Conservation (phyloP, 2,888 invertebrate genomes). For the Uropetala carovei region DNA sequence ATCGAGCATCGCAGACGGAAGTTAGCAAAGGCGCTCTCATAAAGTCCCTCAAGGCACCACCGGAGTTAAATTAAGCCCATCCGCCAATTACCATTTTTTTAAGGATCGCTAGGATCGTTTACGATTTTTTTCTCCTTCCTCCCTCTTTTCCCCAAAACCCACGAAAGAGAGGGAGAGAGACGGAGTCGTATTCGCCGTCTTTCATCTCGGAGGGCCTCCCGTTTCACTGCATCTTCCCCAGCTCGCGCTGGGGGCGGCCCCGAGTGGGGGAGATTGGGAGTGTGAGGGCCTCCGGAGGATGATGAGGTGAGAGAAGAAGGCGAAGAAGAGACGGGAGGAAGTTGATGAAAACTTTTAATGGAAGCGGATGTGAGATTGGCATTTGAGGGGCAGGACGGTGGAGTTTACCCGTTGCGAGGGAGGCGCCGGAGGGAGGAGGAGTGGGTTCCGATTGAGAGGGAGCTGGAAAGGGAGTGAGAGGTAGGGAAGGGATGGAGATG, state of each 20-base stretch:
- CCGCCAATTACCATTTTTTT: constrained; percentile 40
- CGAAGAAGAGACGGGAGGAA: not conserved
- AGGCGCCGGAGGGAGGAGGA: not conserved
- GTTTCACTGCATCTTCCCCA: not conserved
- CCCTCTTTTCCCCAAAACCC: not conserved
- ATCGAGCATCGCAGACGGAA: no score
- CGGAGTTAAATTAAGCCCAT: constrained; percentile 28
- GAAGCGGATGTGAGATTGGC: constrained; percentile 63
- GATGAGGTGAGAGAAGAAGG: no score
- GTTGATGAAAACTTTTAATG: constrained; percentile 64
- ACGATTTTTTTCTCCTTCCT: not conserved
- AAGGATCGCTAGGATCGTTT: not conserved
- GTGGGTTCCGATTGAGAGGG: not conserved
- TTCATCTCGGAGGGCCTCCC: not conserved
- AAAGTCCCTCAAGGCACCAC: not conserved
- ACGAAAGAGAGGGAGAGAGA: not conserved
- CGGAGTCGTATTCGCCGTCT: not conserved
- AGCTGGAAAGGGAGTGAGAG: not conserved
- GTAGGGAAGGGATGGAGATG: not conserved
- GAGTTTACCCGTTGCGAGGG: constrained; percentile 39
- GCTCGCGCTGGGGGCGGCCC: not conserved
- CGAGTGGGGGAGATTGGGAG: no score
- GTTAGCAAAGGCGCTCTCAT: not conserved
- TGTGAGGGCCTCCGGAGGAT: no score
- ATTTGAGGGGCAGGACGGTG: constrained; percentile 30